Base-by-base conservation (phyloP, 2,888 invertebrate species). In the Neocrepidodera transversa region DNA sequence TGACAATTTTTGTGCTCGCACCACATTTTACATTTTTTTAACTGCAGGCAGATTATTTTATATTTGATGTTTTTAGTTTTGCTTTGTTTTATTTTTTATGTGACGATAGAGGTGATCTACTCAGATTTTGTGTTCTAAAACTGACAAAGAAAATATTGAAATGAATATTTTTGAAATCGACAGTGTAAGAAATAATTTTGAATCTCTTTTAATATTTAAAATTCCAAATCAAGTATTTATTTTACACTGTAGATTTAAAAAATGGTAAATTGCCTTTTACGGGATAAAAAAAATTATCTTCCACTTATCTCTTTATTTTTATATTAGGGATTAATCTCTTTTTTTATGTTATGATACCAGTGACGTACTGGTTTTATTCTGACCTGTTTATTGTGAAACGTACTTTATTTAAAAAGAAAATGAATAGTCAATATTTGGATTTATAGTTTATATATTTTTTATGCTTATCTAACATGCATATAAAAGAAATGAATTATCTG, bases 1-100 rank as follows among this genome's bases (percentile, higher is more conserved):
- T 45, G 57, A 57, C 51, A 51, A 51, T 57, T 47, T 40, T 28
- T 38, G 42, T 45, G 57, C 23, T 54, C 8, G 6, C 10, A n/a
- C 17, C 26, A 16, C 23, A 28, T 13, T 49, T 11, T 49, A 49
- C 35, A 49, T 2, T 35, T 35, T 32, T 48, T 54, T 23, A 43
- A 51, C 57, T 57, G 57, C 57, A 43, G 57, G 57, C 57, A 35
- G 57, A 57, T 48, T 28, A 14, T 51, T 56, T 56, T 48, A 50
- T 30, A 17, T 45, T 45, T 32, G 11, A 17, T 36, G 26, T 23
- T 55, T 47, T 48, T 6, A 38, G 17, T 26, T 48, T 32, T 17
- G 36, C 35, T 43, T 36, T 47, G 23, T 18, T 54, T 30, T 54
- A 17, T 35, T 55, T 36, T 20, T 28, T 13, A n/a, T n/a, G n/a